Evolutionary conservation across 2,797 vertebrate genomes (phyloP), one percentile per base, ranked within the genome.

Genomic region (Brotula barbata): DNA sequence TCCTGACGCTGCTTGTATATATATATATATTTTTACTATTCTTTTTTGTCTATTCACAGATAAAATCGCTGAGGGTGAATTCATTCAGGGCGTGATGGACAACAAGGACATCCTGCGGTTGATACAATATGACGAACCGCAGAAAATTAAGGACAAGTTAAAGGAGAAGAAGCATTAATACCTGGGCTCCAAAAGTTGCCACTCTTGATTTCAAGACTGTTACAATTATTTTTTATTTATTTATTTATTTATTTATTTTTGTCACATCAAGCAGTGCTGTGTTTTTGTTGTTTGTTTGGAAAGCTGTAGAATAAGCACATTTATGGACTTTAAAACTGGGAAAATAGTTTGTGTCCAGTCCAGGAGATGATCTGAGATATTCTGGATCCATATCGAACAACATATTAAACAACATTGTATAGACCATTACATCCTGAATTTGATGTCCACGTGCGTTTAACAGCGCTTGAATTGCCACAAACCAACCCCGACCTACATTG

Each of bases 41-140:
- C 2, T 10, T 36, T 31, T 56, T 64, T 59, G 3, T 44, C 41
- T 1, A 7, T 64, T 42, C 33, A 3, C 89, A 96, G 95, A 94
- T 87, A 96, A 95, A 87, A 92, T 96, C 46, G 89, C 92, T 2
- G 94, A 95, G 56, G 89, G 92, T 1, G 95, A 96, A 57, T 96
- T 96, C 83, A 94, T 96, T 67, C 89, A 94, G 54, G 94, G 94
- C 0, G 94, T 94, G 68, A 86, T 94, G 91, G 88, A 93, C 68
- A 96, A 96, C 88, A 93, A 93, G 63, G 93, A 96, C 65, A 95
- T 96, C 78, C 89, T 95, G 59, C 91, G 94, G 56, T 80, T 96
- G 83, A 95, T 96, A 75, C 95, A 96, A 60, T 95, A 91, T 3
- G 95, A 93, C 1, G 90, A 96, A 72, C 94, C 94, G 21, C 93